Conservation (phyloP, 2,113 vertebrate genomes). For the Spea multiplicata region DNA sequence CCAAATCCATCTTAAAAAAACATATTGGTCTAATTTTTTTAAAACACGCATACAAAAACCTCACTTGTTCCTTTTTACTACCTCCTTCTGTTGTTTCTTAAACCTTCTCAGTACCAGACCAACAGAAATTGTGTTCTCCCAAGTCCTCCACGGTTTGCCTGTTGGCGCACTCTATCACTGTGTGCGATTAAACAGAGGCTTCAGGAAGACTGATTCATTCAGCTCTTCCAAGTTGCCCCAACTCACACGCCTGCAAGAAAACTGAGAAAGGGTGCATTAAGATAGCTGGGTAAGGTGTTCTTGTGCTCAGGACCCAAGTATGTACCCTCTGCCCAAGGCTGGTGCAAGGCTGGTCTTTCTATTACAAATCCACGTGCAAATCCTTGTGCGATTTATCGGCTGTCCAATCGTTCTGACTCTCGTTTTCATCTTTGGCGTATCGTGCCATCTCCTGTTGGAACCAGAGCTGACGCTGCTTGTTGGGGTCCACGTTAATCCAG, state of each 20-base stretch:
- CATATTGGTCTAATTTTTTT: no score
- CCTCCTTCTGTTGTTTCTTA: not conserved
- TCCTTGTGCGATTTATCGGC: constrained; percentile 67
- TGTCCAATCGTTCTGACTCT: constrained; percentile 66
- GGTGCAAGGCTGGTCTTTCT: not conserved
- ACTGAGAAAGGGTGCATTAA: constrained; percentile 9
- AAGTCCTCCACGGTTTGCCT: not conserved
- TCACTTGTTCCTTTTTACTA: not conserved
- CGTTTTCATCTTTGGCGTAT: constrained; percentile 58
- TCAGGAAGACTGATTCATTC: not conserved
- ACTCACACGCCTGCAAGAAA: not conserved
- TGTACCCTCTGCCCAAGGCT: constrained; percentile 48
- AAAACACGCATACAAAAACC: not conserved
- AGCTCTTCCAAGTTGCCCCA: not conserved
- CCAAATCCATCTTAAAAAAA: no score
- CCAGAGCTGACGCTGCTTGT: constrained; percentile 76
- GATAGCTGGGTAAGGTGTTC: constrained; percentile 11
- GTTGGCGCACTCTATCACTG: not conserved
- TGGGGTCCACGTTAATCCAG: constrained; percentile 95
- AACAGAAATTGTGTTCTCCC: not conserved
- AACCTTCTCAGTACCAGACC: not conserved
- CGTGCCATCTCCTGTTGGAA: constrained; percentile 88
- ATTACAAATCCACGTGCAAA: constrained; percentile 65
- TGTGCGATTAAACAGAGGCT: not conserved
- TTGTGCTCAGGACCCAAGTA: not conserved